Conservation (phyloP, 2,113 vertebrate genomes). For the Myrmecophaga tridactyla region DNA sequence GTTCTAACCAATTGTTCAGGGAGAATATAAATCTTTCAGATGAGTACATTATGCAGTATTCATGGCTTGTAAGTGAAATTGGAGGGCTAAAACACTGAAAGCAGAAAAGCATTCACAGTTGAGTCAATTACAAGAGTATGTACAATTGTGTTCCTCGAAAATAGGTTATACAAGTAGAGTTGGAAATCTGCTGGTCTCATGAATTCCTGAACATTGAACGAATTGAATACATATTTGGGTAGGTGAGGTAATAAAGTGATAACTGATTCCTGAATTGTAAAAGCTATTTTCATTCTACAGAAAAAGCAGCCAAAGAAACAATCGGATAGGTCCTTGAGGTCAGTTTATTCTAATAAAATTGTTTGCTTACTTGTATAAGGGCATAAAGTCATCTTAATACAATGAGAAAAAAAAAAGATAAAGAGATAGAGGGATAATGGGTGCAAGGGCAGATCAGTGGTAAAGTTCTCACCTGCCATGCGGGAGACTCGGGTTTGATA, state of each 20-base stretch:
- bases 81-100: conserved; percentile 31
- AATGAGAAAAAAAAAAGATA: not conserved
- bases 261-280: not conserved
- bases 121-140: conserved; percentile 28
- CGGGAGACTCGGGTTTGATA: too few relatives aligned
- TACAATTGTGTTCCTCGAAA: conserved; percentile 12
- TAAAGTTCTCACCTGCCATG: too few relatives aligned
- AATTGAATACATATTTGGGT: not conserved
- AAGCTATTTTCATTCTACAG: not conserved
- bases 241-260: not conserved
- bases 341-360: conserved; percentile 13
- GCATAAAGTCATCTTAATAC: not conserved
- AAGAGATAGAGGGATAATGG: not conserved
- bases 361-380: not conserved
- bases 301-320: not conserved
- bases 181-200: not conserved
- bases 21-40: conserved; percentile 47
- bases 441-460: too few relatives aligned
- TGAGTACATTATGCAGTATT: conserved; percentile 6
- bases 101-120: not conserved
- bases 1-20: conserved; percentile 10
- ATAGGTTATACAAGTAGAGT: not conserved
- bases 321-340: not conserved
- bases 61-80: conserved; percentile 21
- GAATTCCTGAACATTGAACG: not conserved